Evolutionary conservation across 2,888 invertebrate genomes (phyloP).

Genomic region (Drosophila maculinotata): DNA sequence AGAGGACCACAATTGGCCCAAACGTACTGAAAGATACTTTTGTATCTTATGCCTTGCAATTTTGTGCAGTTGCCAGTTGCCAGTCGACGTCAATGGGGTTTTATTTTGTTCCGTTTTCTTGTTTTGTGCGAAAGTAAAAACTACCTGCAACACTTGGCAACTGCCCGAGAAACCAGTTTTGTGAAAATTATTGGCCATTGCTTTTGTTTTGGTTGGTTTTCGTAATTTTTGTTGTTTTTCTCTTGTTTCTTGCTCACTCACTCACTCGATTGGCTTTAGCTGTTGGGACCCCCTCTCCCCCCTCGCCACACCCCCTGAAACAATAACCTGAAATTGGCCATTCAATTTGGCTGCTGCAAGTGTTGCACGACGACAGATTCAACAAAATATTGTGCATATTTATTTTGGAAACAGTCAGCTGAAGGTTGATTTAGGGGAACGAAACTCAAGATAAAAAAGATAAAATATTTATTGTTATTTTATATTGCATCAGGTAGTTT

Average conservation of each 20-base stretch:
- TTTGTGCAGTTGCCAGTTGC: slow-evolving; percentile 46
- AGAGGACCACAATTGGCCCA: slow-evolving; percentile 32
- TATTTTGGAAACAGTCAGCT: slow-evolving; percentile 28
- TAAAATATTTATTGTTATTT: too few relatives aligned
- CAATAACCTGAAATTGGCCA: slow-evolving; percentile 47
- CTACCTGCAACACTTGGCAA: slow-evolving; percentile 70
- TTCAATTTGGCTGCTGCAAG: slow-evolving; percentile 40
- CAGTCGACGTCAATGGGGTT: slow-evolving; percentile 24
- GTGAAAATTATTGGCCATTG: slow-evolving; percentile 73
- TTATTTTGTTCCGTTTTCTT: slow-evolving; percentile 36
- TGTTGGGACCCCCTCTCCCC: not conserved
- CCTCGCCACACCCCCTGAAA: not conserved
- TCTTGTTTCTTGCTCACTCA: slow-evolving; percentile 14
- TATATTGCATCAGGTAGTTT: not conserved
- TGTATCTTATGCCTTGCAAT: slow-evolving; percentile 59
- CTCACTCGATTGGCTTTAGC: slow-evolving; percentile 12
- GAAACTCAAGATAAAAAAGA: not conserved
- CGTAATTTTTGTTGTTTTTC: slow-evolving; percentile 27
- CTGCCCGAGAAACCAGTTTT: slow-evolving; percentile 69
- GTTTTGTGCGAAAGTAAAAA: slow-evolving; percentile 79
- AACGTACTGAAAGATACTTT: slow-evolving; percentile 59
- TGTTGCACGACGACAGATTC: slow-evolving; percentile 28
- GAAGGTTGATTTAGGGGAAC: slow-evolving; percentile 8
- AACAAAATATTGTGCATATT: slow-evolving; percentile 19
- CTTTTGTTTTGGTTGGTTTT: slow-evolving; percentile 51